These are phyloP conservation scores for Psilopogon haemacephalus DNA, from an alignment of 2,113 vertebrate species.

Conservation along the genomic window DNA sequence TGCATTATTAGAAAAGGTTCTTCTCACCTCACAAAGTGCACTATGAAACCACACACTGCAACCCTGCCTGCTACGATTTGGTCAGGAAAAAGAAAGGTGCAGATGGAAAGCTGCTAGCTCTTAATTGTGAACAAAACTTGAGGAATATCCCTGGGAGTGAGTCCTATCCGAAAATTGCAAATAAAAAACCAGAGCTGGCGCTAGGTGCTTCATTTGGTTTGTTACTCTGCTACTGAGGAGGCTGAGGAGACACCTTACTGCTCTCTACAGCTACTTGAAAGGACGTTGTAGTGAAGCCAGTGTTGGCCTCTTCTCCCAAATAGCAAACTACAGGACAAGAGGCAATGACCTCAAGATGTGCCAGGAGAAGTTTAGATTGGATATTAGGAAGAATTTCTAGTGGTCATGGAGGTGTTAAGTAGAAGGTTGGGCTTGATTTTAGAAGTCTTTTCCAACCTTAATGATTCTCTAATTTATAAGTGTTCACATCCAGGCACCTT, in stretches of 20 bases:
- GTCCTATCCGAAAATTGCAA: background rate
- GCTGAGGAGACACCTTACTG: too few species aligned
- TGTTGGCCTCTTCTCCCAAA: too few species aligned
- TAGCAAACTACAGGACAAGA: too few species aligned
- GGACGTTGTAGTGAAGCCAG: too few species aligned
- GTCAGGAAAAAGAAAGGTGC: background rate
- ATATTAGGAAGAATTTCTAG: too few species aligned
- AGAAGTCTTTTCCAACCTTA: too few species aligned
- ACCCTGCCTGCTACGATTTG: rapidly evolving
- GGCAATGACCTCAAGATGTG: too few species aligned
- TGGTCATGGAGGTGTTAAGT: too few species aligned
- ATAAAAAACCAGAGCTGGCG: background rate
- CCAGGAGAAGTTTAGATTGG: too few species aligned
- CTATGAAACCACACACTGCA: background rate
- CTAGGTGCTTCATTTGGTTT: background rate
- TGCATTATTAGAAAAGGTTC: background rate
- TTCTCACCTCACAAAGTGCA: background rate
- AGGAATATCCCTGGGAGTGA: background rate
- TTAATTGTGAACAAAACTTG: background rate
- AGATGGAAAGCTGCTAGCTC: background rate
- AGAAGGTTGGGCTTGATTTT: too few species aligned
- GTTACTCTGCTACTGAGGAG: background rate
- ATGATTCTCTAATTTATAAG: background rate
- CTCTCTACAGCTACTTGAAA: too few species aligned
- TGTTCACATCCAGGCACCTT: rapidly evolving